Percentiles rank a stretch among this genome's conserved stretches.
Conservation (phyloP, 2,888 invertebrate species). For the Apotomis turbidana region DNA sequence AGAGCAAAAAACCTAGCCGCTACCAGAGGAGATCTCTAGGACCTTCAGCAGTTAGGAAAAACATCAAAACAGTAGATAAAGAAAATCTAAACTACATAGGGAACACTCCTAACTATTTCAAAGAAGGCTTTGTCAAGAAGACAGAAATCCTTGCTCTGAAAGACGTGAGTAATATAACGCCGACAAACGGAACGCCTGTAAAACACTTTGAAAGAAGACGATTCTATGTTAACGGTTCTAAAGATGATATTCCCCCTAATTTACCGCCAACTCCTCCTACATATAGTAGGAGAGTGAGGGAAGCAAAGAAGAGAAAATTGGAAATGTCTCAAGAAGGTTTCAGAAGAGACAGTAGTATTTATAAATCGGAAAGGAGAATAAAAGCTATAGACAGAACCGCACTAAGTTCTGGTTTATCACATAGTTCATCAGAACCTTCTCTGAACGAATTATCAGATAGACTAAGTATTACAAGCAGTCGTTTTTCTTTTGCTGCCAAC, state of each 20-base stretch:
- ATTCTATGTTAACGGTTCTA: conserved; percentile 60
- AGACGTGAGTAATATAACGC: conserved; percentile 86
- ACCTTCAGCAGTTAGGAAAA: conserved; percentile 67
- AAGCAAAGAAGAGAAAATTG: conserved; percentile 78
- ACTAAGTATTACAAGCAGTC: conserved; percentile 63
- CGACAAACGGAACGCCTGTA: conserved; percentile 73
- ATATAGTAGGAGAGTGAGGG: conserved; percentile 76
- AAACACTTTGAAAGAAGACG: conserved; percentile 66
- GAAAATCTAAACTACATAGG: conserved; percentile 80
- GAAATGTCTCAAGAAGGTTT: conserved; percentile 74
- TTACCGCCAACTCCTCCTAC: conserved; percentile 74
- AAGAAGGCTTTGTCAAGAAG: conserved; percentile 83
- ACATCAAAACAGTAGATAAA: conserved; percentile 68
- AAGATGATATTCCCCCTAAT: conserved; percentile 69
- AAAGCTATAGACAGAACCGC: conserved; percentile 61
- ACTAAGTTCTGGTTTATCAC: conserved; percentile 62
- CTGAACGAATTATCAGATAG: conserved; percentile 71
- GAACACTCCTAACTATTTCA: conserved; percentile 85
- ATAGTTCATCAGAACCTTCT: conserved; percentile 74
- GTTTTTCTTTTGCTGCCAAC: conserved; percentile 60
- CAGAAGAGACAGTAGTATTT: conserved; percentile 66
- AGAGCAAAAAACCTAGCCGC: conserved; percentile 76
- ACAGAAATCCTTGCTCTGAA: conserved; percentile 78
- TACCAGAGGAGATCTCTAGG: conserved; percentile 76
- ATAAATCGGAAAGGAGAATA: conserved; percentile 75